Percentiles rank a stretch among this genome's conserved stretches.
Conservation (phyloP, 2,113 vertebrate genomes). For the Phaethornis superciliosus region DNA sequence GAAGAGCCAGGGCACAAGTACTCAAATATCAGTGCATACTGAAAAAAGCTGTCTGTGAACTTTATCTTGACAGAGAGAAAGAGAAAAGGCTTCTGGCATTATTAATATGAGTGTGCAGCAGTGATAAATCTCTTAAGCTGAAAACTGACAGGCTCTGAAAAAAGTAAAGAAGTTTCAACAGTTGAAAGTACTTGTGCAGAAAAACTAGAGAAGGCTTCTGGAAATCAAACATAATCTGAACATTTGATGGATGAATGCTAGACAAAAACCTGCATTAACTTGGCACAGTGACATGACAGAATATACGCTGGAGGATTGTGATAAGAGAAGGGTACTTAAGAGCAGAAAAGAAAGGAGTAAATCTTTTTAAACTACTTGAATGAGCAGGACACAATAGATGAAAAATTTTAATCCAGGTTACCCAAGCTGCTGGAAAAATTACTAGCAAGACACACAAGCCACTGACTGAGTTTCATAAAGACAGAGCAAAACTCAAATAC, state of each 20-base stretch:
- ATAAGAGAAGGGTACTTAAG: neutral
- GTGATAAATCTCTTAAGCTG: neutral
- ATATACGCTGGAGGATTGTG: neutral
- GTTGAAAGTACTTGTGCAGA: neutral
- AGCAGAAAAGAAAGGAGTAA: neutral
- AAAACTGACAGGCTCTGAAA: conserved; percentile 1
- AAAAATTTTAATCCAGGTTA: neutral
- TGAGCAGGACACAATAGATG: neutral
- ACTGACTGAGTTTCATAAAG: neutral
- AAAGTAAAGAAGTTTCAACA: neutral
- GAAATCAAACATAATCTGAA: neutral
- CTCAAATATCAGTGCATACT: neutral
- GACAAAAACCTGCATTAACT: conserved; percentile 5
- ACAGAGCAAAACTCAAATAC: neutral
- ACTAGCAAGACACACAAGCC: neutral
- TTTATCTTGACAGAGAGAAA: conserved; percentile 15
- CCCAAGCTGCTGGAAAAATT: neutral
- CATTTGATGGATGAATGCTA: neutral
- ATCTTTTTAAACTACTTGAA: neutral
- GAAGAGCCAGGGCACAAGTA: conserved; percentile 27
- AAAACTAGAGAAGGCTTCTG: neutral
- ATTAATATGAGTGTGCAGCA: neutral
- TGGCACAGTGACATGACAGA: neutral
- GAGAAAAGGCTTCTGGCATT: neutral
- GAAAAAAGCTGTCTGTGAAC: conserved; percentile 28